Conservation (phyloP, 2,888 invertebrate species). For the Carcina quercana region DNA sequence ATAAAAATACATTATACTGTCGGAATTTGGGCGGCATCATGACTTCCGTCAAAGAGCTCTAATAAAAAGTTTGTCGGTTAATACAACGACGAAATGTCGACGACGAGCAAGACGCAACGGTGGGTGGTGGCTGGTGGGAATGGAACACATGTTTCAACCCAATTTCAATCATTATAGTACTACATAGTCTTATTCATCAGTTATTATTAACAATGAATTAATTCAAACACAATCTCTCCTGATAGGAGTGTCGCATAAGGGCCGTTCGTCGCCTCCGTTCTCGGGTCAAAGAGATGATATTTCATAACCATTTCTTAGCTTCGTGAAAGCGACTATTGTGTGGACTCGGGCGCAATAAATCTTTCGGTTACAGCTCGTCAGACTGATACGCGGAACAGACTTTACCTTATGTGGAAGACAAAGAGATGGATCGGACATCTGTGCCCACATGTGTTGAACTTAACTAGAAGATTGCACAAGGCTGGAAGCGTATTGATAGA, state of each 20-base stretch:
- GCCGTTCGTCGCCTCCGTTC: not conserved
- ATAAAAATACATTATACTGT: no score
- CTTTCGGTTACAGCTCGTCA: not conserved
- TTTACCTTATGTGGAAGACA: constrained; percentile 1
- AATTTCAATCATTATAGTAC: no score
- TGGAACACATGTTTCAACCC: no score
- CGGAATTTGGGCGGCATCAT: no score
- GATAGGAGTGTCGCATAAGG: not conserved
- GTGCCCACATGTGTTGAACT: not conserved
- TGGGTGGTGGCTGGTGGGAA: no score
- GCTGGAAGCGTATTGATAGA: no score
- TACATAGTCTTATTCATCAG: constrained; percentile 2
- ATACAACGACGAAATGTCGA: no score
- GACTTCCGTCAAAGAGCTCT: no score
- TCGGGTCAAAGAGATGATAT: constrained; percentile 1
- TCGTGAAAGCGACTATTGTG: constrained; percentile 7
- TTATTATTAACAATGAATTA: no score
- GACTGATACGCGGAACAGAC: not conserved
- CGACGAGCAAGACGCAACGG: no score
- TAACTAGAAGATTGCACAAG: not conserved
- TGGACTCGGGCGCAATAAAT: constrained; percentile 4
- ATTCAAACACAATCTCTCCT: no score
- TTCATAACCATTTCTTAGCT: not conserved
- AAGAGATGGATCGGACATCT: not conserved
- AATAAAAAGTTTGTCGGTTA: no score